phyloP scores from a whole-genome alignment of 2,888 invertebrate species.

The Meghimatium bilineatum region DNA sequence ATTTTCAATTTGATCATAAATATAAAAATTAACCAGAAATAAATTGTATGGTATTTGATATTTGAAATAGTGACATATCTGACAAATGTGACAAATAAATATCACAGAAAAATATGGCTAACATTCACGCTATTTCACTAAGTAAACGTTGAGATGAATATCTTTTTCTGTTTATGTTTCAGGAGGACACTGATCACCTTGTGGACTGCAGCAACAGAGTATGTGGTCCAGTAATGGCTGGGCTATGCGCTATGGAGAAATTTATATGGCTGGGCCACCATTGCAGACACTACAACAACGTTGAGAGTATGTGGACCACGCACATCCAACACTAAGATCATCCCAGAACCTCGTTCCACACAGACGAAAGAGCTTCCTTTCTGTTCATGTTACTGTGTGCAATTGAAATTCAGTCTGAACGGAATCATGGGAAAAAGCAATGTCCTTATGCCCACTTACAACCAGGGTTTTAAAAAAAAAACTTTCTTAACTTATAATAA shows the following conservation, averaged over 20 bases:
- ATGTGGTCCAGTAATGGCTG: constrained; percentile 34
- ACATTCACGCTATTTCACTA: constrained; percentile 33
- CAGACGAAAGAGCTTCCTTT: not conserved
- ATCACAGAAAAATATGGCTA: too few relatives aligned
- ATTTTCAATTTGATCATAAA: too few relatives aligned
- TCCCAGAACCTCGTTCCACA: not conserved
- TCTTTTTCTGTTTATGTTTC: not conserved
- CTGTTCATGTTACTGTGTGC: not conserved
- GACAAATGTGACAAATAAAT: too few relatives aligned
- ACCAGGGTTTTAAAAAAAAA: too few relatives aligned
- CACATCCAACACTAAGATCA: constrained; percentile 16
- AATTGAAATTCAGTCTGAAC: not conserved
- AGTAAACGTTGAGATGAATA: not conserved
- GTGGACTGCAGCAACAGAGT: constrained; percentile 44
- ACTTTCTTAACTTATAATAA: too few relatives aligned
- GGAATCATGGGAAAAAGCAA: not conserved
- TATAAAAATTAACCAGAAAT: too few relatives aligned
- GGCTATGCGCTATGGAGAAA: constrained; percentile 43
- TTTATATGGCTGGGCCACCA: constrained; percentile 45
- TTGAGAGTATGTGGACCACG: constrained; percentile 36
- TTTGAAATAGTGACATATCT: too few relatives aligned
- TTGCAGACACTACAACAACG: constrained; percentile 38
- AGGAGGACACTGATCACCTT: constrained; percentile 30
- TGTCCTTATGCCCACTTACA: not conserved
- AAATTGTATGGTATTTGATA: too few relatives aligned